Conservation (phyloP, 2,888 invertebrate species). For the Limnephilus marmoratus region DNA sequence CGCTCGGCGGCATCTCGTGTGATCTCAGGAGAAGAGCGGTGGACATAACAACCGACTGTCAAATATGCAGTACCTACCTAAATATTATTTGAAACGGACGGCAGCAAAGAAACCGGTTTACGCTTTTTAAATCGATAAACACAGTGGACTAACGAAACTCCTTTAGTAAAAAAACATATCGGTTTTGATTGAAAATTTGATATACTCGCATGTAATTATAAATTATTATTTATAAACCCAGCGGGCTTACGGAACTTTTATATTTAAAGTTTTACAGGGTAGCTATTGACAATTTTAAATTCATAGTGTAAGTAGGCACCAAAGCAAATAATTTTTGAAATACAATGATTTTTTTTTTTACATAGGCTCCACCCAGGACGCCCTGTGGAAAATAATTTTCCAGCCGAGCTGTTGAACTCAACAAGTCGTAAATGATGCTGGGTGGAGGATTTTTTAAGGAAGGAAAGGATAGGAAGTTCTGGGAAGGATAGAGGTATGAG, state of each 20-base stretch:
- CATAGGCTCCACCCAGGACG: too few relatives aligned
- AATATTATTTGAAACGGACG: slow-evolving; percentile 32
- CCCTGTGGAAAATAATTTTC: too few relatives aligned
- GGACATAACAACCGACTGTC: slow-evolving; percentile 9
- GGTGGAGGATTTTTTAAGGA: too few relatives aligned
- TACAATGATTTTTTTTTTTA: too few relatives aligned
- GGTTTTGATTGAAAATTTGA: background rate
- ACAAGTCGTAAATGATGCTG: too few relatives aligned
- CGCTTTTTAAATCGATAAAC: background rate
- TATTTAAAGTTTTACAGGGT: background rate
- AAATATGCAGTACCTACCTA: background rate
- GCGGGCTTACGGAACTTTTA: background rate
- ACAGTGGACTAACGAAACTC: background rate
- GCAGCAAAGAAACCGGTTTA: slow-evolving; percentile 4
- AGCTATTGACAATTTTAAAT: background rate
- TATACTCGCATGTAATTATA: background rate
- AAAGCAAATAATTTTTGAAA: background rate
- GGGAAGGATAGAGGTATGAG: too few relatives aligned
- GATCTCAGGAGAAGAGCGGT: background rate
- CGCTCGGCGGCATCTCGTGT: slow-evolving; percentile 27
- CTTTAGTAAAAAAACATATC: background rate
- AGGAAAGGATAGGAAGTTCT: too few relatives aligned
- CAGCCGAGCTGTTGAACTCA: too few relatives aligned
- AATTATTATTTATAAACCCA: background rate
- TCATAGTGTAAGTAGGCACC: background rate